Base-by-base conservation (phyloP, 2,113 vertebrate species). In the Zosterops japonicus region DNA sequence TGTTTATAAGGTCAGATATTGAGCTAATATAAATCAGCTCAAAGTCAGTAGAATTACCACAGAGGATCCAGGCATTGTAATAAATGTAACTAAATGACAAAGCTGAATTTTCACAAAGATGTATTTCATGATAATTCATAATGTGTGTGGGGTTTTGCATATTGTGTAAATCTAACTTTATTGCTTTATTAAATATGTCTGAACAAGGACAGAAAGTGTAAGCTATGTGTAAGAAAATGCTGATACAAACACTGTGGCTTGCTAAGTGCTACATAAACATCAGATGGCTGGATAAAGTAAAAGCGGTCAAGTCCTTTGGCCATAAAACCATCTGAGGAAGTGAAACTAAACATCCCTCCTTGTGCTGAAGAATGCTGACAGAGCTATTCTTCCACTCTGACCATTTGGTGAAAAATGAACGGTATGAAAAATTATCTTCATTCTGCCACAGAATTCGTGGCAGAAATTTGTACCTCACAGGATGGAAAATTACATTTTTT, bases 1-100 rank as follows among this genome's bases (percentile, higher is more conserved):
- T 87, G 83, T 81, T 92, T 96, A 91, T 88, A 92, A 95, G 94
- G 90, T 90, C 90, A 96, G 90, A 90, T 83, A 93, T 21, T 86
- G 85, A 94, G 85, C 49, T 64, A n/a, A 53, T 36, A 75, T 94
- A 95, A 96, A 96, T 96, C 93, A 93, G 35, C 68, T 90, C 47
- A n/a, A 89, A 95, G 93, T 74, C 82, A 88, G 79, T 86, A 57
- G 75, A 95, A 95, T 90, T 93, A 83, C 64, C 4, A 3, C 64
- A 72, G 79, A 94, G 60, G 44, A 93, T 78, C 35, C 80, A 77
- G 78, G 70, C 87, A 67, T 82, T 94, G 83, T 90, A 92, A 94
- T 94, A 88, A 94, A 92, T 49, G 67, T 39, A 94, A 85, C 46
- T 53, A 63, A 93, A 86, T 41, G 83, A 94, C 79, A 96, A 95